These are phyloP conservation scores for Proctacanthus coquilletti DNA, from an alignment of 1,140 invertebrate genomes.

Conservation along the genomic window DNA sequence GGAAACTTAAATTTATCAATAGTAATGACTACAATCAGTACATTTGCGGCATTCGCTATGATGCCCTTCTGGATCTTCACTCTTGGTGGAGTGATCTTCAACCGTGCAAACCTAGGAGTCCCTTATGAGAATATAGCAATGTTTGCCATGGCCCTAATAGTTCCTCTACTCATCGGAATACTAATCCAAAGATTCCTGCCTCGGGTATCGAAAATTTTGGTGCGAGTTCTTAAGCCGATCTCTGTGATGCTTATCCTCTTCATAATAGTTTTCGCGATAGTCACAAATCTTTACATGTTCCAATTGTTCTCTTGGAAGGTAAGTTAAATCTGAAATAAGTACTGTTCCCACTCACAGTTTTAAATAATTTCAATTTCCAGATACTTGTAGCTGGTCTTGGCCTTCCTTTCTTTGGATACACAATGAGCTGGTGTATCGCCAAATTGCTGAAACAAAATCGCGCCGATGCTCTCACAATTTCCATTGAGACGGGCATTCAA, in stretches of 20 bases:
- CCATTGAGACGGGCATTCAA: constrained; percentile 87
- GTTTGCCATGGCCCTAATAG: constrained; percentile 60
- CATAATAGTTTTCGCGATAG: constrained; percentile 82
- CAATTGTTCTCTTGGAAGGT: constrained; percentile 76
- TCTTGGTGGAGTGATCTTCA: constrained; percentile 69
- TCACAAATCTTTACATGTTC: constrained; percentile 85
- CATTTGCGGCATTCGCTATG: constrained; percentile 73
- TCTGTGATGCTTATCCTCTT: constrained; percentile 71
- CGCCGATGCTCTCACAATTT: constrained; percentile 64
- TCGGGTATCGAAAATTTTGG: constrained; percentile 48
- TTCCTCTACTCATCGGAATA: constrained; percentile 71
- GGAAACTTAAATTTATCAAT: constrained; percentile 83
- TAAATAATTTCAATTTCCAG: constrained; percentile 32
- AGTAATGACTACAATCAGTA: constrained; percentile 85
- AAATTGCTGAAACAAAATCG: constrained; percentile 41
- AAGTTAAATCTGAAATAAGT: constrained; percentile 27
- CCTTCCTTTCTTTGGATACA: constrained; percentile 77
- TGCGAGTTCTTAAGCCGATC: constrained; percentile 71
- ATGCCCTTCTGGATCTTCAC: constrained; percentile 94
- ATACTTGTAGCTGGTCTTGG: constrained; percentile 68
- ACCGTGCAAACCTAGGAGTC: constrained; percentile 48
- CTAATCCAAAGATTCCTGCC: constrained; percentile 53
- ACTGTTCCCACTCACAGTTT: background rate
- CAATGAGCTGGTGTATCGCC: constrained; percentile 49
- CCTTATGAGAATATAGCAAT: constrained; percentile 67